phyloP scores from a whole-genome alignment of 2,888 invertebrate species.

The Amphipyra berbera region DNA sequence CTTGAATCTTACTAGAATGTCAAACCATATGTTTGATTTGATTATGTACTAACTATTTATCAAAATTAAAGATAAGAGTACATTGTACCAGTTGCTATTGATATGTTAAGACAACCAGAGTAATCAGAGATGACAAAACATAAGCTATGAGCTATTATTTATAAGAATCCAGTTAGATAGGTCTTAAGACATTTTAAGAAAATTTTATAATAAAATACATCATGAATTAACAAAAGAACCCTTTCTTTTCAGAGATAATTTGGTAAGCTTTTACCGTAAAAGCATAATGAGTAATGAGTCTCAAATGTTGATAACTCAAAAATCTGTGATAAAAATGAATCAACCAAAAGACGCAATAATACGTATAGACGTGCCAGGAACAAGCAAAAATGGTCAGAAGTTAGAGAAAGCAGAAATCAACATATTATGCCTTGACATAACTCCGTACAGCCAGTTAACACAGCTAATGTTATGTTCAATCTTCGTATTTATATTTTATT shows the following conservation, averaged over 20 bases:
- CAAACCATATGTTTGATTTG: neutral
- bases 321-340: slow-evolving; percentile 55
- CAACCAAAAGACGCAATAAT: slow-evolving; percentile 78
- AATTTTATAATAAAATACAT: neutral
- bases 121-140: too few species aligned
- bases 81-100: too few species aligned
- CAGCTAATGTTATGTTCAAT: slow-evolving; percentile 94
- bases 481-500: slow-evolving; percentile 96
- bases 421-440: slow-evolving; percentile 93
- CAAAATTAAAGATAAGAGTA: too few species aligned
- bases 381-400: slow-evolving; percentile 45
- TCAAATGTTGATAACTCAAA: slow-evolving; percentile 18
- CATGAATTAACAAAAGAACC: neutral
- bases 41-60: too few species aligned
- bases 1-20: neutral
- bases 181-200: neutral
- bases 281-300: slow-evolving; percentile 42
- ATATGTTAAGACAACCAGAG: too few species aligned
- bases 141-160: too few species aligned
- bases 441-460: slow-evolving; percentile 90
- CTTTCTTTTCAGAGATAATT: slow-evolving; percentile 35
- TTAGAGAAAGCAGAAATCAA: slow-evolving; percentile 86
- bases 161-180: too few species aligned
- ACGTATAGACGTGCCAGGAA: slow-evolving; percentile 71
- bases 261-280: slow-evolving; percentile 10